Conservation (phyloP, 2,888 invertebrate genomes). For the Lasioglossum marginatum region DNA sequence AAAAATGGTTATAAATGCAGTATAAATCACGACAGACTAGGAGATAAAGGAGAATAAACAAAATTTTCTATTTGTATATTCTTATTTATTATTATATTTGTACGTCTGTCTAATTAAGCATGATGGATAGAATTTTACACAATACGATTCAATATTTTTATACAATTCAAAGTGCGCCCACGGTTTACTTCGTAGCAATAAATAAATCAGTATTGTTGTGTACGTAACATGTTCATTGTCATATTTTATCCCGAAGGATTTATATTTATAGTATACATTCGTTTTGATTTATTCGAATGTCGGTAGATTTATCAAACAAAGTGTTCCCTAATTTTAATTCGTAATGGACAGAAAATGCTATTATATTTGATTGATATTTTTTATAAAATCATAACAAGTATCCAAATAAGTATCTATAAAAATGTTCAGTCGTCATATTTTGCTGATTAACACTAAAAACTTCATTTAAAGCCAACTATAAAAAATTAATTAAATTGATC, state of each 20-base stretch:
- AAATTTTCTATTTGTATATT: not conserved
- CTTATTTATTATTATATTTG: not conserved
- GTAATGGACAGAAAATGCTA: not conserved
- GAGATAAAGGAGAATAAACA: not conserved
- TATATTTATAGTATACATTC: not conserved
- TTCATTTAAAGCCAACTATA: not conserved
- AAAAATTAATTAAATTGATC: not conserved
- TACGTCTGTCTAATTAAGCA: not conserved
- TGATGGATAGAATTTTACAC: not conserved
- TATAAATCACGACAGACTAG: not conserved
- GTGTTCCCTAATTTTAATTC: not conserved
- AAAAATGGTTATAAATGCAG: not conserved
- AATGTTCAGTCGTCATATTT: not conserved
- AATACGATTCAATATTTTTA: not conserved
- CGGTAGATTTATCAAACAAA: not conserved
- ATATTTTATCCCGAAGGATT: constrained; percentile 6
- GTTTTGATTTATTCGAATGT: not conserved
- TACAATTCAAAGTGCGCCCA: not conserved
- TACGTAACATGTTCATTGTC: not conserved
- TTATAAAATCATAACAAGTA: not conserved
- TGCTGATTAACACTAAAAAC: not conserved
- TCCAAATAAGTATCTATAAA: not conserved
- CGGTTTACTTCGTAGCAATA: not conserved
- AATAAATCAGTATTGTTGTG: not conserved
- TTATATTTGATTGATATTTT: not conserved